These are phyloP conservation scores for Pterocles burchelli DNA, from an alignment of 2,113 vertebrate species.

Conservation along the genomic window DNA sequence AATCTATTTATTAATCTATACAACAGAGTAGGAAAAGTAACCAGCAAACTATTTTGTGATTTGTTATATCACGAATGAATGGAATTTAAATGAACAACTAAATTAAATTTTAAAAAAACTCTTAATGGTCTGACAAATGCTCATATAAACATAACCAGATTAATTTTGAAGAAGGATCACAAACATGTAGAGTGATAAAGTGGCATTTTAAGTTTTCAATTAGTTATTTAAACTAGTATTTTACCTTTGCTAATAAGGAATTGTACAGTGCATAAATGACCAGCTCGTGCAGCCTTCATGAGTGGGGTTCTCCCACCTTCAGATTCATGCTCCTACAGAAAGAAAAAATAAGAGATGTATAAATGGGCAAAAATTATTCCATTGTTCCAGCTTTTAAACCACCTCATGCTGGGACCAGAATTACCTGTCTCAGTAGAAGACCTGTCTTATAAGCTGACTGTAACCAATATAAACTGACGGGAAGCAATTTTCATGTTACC, in stretches of 20 bases:
- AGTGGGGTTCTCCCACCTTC: constrained; percentile 97
- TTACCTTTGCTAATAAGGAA: constrained; percentile 99
- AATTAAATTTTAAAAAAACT: not conserved
- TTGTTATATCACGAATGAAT: not conserved
- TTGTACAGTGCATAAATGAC: constrained; percentile 97
- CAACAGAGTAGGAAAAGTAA: not conserved
- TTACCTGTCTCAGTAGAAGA: not conserved
- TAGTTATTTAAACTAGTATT: not conserved
- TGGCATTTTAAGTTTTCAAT: not conserved
- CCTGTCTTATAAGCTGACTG: not conserved
- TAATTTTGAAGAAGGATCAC: not conserved
- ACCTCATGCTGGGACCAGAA: not conserved
- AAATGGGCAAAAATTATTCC: not conserved
- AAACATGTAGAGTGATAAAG: not conserved
- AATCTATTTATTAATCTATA: not conserved
- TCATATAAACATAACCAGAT: not conserved
- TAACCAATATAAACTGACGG: not conserved
- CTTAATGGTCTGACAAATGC: not conserved
- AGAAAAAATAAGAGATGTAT: not conserved
- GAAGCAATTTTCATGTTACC: not conserved
- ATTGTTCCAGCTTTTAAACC: not conserved
- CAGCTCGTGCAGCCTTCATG: constrained; percentile 98
- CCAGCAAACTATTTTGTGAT: not conserved
- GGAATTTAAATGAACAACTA: not conserved
- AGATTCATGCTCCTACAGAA: constrained; percentile 92